Evolutionary conservation across 2,797 vertebrate genomes (phyloP), one percentile per base, ranked within the genome.

Genomic region (Lepilemur ruficaudatus): DNA sequence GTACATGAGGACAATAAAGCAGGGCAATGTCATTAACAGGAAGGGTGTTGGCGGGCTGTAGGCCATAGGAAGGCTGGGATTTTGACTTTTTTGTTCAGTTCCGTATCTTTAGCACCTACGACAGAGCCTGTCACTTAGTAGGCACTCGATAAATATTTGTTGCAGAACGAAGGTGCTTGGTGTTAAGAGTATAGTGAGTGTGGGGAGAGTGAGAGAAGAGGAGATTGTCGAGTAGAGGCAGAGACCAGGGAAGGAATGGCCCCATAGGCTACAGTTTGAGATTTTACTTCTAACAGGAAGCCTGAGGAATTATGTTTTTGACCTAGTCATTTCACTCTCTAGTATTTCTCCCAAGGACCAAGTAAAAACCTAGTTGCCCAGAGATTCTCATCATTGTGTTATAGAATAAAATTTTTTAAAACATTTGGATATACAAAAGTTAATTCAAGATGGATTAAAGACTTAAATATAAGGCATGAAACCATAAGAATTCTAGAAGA

Each of bases 321-420:
- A 86, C 23, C 22, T 70, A 75, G 38, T 65, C 7, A 80, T 78
- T 67, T 82, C 41, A 61, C 59, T 80, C 15, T n/a, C 79, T 18
- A 59, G 63, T 69, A 15, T 83, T 96, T 91, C 41, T 73, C 15
- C 73, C 52, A 55, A 59, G n/a, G 48, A 89, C 2, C 35, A 38
- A 48, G n/a, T 81, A 52, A 85, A 94, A 91, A 30, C 11, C 4
- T 30, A 55, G 35, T 59, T 72, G 10, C 50, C 38, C 46, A 10
- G 12, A 95, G 50, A 38, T 28, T 46, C 41, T 94, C 23, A 70
- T 38, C 69, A 80, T 28, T 57, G 7, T 72, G 48, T 59, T 80
- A 12, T 82, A 59, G 20, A 63, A 61, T 46, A 61, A 63, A 48
- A 43, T 30, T 46, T 82, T 41, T 1, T 12, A 52, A 63, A 91